Percentiles rank a stretch among this genome's conserved stretches.
phyloP scores from a whole-genome alignment of 1,140 invertebrate genomes.

The Pseudomyrmex cubaensis region DNA sequence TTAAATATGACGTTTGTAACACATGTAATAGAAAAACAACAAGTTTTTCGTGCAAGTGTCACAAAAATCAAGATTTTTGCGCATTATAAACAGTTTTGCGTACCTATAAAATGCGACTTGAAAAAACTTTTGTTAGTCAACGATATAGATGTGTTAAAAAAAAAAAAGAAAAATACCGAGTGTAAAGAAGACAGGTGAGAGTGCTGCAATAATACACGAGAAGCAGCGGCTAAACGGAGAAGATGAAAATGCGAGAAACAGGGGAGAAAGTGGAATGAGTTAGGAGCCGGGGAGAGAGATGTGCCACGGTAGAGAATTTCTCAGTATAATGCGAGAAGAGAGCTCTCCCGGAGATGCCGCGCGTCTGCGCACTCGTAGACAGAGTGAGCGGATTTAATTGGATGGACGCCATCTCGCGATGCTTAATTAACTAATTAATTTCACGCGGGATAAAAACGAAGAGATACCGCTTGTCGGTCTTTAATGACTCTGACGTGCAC shows the following conservation, averaged over 20 bases:
- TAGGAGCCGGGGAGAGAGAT: constrained; percentile 9
- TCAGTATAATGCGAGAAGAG: constrained; percentile 64
- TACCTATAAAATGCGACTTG: background rate
- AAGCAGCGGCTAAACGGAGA: constrained; percentile 57
- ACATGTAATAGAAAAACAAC: background rate
- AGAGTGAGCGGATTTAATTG: constrained; percentile 81
- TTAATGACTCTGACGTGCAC: constrained; percentile 55
- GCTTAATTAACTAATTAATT: constrained; percentile 85
- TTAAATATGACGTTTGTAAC: background rate
- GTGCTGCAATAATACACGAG: constrained; percentile 36
- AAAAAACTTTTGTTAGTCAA: background rate
- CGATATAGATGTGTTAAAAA: background rate
- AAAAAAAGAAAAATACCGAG: constrained; percentile 12
- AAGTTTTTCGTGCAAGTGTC: background rate
- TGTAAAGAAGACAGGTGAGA: constrained; percentile 32
- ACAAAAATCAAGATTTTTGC: background rate
- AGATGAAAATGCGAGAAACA: constrained; percentile 64
- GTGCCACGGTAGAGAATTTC: constrained; percentile 54
- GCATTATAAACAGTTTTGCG: background rate
- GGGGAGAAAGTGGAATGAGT: constrained; percentile 34
- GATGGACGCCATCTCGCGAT: constrained; percentile 79
- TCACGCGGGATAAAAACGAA: constrained; percentile 77
- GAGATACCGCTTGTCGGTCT: constrained; percentile 60
- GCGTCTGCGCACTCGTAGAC: constrained; percentile 72
- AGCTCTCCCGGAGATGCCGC: constrained; percentile 56